Evolutionary conservation across 2,888 invertebrate species (phyloP), one percentile per base, ranked within the genome.

Genomic region (Neoitamus cyanurus): DNA sequence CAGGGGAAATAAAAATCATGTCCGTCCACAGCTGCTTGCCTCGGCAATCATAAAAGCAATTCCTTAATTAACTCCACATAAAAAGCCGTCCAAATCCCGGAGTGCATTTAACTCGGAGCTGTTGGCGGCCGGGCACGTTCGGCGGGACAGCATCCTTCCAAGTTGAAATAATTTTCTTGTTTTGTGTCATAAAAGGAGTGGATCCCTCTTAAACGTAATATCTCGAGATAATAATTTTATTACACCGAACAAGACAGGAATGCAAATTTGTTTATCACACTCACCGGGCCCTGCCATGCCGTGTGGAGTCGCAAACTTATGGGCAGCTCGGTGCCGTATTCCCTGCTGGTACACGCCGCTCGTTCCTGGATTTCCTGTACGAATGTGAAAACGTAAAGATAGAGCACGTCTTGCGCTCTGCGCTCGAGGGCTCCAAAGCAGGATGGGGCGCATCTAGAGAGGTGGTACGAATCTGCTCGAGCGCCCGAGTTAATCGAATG

Each of bases 191-290:
- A 85, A 85, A 84, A 85, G 78, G 73, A 78, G 58, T 83, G 83
- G 46, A 84, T 83, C 77, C 85, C 83, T 82, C 82, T 85, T 83
- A 85, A 85, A 84, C 46, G 85, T 83, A 85, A 85, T 85, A 84
- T 84, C 85, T 84, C 70, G 48, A 84, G 85, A 85, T 85, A 85
- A 85, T 85, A 85, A 85, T 85, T 85, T 85, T 85, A 85, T 85
- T 85, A 85, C 85, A 84, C 70, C 73, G 84, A 84, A 84, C 84
- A 84, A 84, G 85, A 84, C 85, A 77, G 69, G 85, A 85, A 85
- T 85, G 85, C 84, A 85, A 85, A 85, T 85, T 85, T 85, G 85
- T 85, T 85, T 85, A 84, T 85, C 80, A 84, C 84, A 84, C 84
- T 84, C 85, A 83, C 80, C 78, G 84, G 85, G 48, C n/a, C 48